Evolutionary conservation across 1,140 invertebrate genomes (phyloP).

Genomic region (Varroa destructor): DNA sequence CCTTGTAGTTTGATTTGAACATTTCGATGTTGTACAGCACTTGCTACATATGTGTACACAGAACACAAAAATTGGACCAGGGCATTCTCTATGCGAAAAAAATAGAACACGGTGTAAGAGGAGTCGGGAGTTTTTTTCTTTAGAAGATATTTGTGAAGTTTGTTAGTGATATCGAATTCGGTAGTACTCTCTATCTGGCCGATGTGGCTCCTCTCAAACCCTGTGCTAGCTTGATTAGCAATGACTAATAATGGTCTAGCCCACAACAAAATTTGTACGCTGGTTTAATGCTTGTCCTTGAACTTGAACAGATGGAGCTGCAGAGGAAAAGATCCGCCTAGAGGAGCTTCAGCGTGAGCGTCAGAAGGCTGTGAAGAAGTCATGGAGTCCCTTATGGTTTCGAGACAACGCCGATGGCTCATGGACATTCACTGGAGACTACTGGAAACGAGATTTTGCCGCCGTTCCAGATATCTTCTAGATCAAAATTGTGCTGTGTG

Average conservation of each 20-base stretch:
- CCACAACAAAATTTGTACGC: background rate
- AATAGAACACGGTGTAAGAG: too few species aligned
- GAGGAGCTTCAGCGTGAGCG: conserved; percentile 83
- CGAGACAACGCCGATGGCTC: background rate
- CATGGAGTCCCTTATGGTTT: conserved; percentile 45
- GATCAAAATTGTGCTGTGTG: background rate
- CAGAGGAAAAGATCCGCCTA: conserved; percentile 69
- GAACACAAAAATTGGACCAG: too few species aligned
- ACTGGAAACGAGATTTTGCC: conserved; percentile 21
- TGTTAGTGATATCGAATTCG: too few species aligned
- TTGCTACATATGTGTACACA: too few species aligned
- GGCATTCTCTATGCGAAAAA: too few species aligned
- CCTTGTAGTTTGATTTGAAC: too few species aligned
- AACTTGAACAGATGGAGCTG: conserved; percentile 54
- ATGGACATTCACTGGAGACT: conserved; percentile 17
- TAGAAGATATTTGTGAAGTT: too few species aligned
- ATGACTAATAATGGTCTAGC: too few species aligned
- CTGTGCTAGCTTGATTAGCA: background rate
- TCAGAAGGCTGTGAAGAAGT: conserved; percentile 56
- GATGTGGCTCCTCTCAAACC: background rate
- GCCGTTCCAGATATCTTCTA: conserved; percentile 22
- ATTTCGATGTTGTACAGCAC: too few species aligned
- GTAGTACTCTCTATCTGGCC: too few species aligned
- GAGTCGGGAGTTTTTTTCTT: too few species aligned
- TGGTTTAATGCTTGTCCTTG: conserved; percentile 22